phyloP scores from a whole-genome alignment of 2,797 vertebrate species.

The Euphonia xanthogaster region DNA sequence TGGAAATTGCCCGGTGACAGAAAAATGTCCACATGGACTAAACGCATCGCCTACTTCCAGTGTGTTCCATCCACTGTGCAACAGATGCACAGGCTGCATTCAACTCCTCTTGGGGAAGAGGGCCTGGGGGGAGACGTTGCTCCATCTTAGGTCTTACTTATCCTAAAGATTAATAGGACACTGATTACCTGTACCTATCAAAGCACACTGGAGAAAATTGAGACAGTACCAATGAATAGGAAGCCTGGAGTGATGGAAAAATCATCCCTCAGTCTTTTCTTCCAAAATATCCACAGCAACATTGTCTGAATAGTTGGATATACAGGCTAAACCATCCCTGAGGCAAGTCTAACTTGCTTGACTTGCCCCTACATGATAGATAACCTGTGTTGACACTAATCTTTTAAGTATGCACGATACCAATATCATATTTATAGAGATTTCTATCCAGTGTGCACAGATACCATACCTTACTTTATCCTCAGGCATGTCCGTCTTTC shows the following conservation, averaged over 20 bases:
- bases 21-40: not conserved
- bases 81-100: not conserved
- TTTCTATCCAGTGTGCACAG: not conserved
- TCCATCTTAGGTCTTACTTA: not conserved
- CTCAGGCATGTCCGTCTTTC: not conserved
- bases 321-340: not conserved
- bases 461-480: not conserved
- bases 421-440: not conserved
- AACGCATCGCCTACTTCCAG: not conserved
- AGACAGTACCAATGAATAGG: not conserved
- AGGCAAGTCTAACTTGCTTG: not conserved
- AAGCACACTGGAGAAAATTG: not conserved
- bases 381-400: not conserved
- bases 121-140: not conserved
- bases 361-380: not conserved
- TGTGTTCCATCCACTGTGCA: not conserved
- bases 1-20: not conserved
- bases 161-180: not conserved
- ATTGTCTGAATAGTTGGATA: not conserved
- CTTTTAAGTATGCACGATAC: not conserved
- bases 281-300: not conserved
- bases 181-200: not conserved
- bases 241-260: not conserved
- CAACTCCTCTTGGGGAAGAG: not conserved
- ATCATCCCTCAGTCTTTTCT: not conserved